Percentiles rank a stretch among this genome's conserved stretches.
Evolutionary conservation across 2,113 vertebrate species (phyloP).

Genomic region (Dicrurus megarhynchus): DNA sequence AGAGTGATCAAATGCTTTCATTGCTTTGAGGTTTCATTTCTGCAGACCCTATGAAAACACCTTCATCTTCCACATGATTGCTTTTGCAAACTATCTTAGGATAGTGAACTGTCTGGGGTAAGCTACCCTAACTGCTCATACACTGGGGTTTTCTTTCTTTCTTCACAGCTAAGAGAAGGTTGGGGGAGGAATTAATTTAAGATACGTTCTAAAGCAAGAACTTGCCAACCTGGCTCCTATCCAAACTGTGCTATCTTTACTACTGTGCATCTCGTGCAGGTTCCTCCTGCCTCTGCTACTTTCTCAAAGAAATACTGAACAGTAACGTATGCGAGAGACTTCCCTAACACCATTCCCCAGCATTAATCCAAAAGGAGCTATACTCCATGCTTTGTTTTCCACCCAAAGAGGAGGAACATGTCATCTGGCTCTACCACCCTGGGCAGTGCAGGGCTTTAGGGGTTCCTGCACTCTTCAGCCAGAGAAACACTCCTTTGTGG

Average conservation of each 20-base stretch:
- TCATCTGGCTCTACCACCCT: not conserved
- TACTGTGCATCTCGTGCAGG: not conserved
- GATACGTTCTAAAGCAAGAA: not conserved
- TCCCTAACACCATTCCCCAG: not conserved
- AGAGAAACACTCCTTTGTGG: not conserved
- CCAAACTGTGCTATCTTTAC: not conserved
- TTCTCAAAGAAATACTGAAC: not conserved
- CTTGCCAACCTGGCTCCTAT: not conserved
- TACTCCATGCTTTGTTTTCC: not conserved
- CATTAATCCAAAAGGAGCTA: not conserved
- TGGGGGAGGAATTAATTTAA: constrained; percentile 24
- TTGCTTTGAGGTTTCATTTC: not conserved
- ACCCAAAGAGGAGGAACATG: not conserved
- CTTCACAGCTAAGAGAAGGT: not conserved
- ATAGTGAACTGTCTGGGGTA: not conserved
- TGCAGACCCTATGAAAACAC: not conserved
- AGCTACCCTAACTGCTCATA: not conserved
- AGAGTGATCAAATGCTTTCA: not conserved
- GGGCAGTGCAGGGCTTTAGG: not conserved
- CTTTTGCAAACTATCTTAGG: not conserved
- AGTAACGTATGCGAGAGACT: not conserved
- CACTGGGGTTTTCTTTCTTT: not conserved
- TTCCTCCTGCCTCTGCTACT: not conserved
- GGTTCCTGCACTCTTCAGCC: not conserved
- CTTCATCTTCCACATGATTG: not conserved